These are phyloP conservation scores for Dromas ardeola DNA, from an alignment of 2,113 vertebrate species.

Conservation along the genomic window DNA sequence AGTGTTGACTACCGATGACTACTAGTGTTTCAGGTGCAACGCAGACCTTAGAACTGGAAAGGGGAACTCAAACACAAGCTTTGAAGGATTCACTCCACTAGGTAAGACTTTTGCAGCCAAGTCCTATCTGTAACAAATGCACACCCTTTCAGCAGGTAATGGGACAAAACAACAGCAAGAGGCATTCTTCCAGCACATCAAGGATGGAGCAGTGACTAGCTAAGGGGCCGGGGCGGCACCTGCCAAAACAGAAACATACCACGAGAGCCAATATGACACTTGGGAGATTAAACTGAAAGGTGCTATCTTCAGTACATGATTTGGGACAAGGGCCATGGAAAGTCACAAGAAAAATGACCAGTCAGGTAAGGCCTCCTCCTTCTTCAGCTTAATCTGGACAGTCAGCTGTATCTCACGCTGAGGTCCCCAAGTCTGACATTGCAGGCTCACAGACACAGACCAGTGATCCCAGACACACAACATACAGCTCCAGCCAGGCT, in stretches of 20 bases:
- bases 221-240: background rate
- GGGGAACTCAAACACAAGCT: background rate
- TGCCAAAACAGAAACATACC: background rate
- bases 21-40: background rate
- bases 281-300: background rate
- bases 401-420: accelerated
- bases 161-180: background rate
- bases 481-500: background rate
- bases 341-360: background rate
- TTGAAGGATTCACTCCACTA: background rate
- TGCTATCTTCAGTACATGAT: background rate
- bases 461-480: background rate
- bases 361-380: background rate
- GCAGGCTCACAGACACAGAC: background rate
- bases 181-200: background rate
- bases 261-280: accelerated
- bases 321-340: background rate
- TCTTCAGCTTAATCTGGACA: background rate
- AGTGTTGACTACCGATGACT: background rate
- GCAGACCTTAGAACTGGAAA: background rate
- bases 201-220: background rate
- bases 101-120: background rate
- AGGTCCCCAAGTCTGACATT: background rate
- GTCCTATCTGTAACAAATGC: background rate
- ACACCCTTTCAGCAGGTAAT: background rate